Base-by-base conservation (phyloP, 2,113 vertebrate genomes). In the Chascanopsetta lugubris region DNA sequence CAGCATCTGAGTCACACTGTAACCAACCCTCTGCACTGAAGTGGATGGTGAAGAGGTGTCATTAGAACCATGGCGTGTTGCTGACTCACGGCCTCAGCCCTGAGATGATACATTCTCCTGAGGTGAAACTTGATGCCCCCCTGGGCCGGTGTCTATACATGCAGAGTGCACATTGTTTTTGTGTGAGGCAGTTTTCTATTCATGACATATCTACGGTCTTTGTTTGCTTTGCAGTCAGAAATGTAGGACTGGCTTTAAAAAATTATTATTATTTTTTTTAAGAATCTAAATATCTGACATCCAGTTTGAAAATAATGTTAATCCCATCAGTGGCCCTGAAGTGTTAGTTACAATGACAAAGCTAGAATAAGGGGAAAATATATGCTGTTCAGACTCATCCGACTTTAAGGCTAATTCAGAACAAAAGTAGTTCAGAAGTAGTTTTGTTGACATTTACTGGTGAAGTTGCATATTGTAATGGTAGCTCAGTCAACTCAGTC, bases 1-100 rank as follows among this genome's bases (percentile, higher is more conserved):
- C 75, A 8, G 13, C 54, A 42, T 50, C 57, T 90, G 88, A 92
- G 75, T 92, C 90, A 90, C 60, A 59, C 27, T 42, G 24, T 25
- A 64, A 73, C 47, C 75, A 43, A 79, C 70, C 64, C 80, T 8
- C 2, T 10, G 56, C 25, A 73, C 71, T 65, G 69, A 83, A 48
- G 75, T 29, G 53, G 13, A 71, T 47, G 71, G 55, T 75, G 25
- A 89, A 80, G 69, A 82, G 79, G 58, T 51, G 70, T 10, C 13
- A 34, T 34, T 53, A 27, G 66, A 71, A 56, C 53, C 62, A 76
- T 6, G 61, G 26, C 66, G 69, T 78, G 75, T 51, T 56, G 18
- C 83, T 90, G 54, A 79, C 7, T 70, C 36, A 64, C 61, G 43
- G 6, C 61, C 49, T 27, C 63, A 29, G n/a, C n/a, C 7, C 2